Evolutionary conservation across 2,888 invertebrate species (phyloP), one percentile per base, ranked within the genome.

Genomic region (Yponomeuta plumbellus): DNA sequence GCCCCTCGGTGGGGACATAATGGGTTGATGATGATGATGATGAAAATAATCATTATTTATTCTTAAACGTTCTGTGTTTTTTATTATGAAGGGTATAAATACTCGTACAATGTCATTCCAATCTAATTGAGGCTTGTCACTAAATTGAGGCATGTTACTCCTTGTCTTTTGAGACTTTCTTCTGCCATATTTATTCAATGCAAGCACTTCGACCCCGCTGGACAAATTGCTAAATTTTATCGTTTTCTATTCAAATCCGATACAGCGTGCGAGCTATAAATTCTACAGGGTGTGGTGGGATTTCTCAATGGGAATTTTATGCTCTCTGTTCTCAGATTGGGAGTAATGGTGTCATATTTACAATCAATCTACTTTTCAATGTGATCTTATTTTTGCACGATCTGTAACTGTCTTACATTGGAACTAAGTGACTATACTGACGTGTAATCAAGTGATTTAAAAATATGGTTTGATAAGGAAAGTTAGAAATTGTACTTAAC

Each of bases 201-300:
- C 17, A 52, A 8, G 44, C 44, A 52, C 64, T 26, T 21, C 64
- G 26, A 21, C 44, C 66, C 57, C 23, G 34, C 26, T 61, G 21
- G 68, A 68, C 67, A 68, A 68, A 67, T 68, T 66, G 64, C 67
- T 65, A 64, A 68, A 68, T 67, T 67, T 52, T 65, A 58, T 61
- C 21, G 61, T 59, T 21, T 58, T 59, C 63, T 63, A 63, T 39
- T 23, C 23, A n/a, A 64, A 64, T 63, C 63, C 22, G 26, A 26
- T 63, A 20, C 34, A 17, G 63, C 20, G 40, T 63, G 11, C 20
- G 21, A 34, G 23, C 23, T 4, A 58, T 58, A 58, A 58, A 58
- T 58, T 22, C 58, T 21, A 11, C 58, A 20, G 22, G 21, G 22
- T 52, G 44, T 52, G 44, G 44, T 52, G 44, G 44, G 44, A 52